A percentile compares a stretch with the other conserved stretches of the same genome.
These are phyloP conservation scores for Habrosyne pyritoides DNA, from an alignment of 2,888 invertebrate species.

Conservation along the genomic window DNA sequence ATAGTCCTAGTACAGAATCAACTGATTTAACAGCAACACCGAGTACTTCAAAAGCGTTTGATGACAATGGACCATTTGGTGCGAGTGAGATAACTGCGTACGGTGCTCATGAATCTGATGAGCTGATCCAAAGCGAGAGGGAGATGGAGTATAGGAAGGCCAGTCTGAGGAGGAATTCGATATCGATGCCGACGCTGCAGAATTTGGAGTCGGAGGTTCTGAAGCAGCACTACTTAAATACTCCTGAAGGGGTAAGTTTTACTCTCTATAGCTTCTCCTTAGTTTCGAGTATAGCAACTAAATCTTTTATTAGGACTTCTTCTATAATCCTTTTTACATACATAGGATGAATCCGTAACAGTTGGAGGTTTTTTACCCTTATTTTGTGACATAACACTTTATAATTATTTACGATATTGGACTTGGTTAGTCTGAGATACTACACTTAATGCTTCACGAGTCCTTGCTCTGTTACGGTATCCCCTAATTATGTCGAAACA, in stretches of 20 bases:
- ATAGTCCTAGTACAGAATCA: constrained; percentile 48
- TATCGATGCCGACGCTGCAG: constrained; percentile 89
- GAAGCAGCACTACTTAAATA: constrained; percentile 66
- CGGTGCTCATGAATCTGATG: constrained; percentile 58
- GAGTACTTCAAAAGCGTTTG: constrained; percentile 45
- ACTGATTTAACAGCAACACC: constrained; percentile 40
- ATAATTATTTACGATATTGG: too few species aligned
- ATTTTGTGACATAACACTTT: too few species aligned
- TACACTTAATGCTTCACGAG: too few species aligned
- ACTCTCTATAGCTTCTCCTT: background rate
- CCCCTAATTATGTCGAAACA: too few species aligned
- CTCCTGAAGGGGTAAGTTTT: constrained; percentile 63
- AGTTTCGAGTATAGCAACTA: background rate
- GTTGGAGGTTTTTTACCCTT: too few species aligned
- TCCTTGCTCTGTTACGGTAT: too few species aligned
- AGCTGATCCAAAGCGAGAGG: constrained; percentile 57
- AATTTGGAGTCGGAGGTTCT: constrained; percentile 85
- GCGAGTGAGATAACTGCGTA: constrained; percentile 58
- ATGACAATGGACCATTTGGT: constrained; percentile 35
- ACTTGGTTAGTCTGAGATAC: too few species aligned
- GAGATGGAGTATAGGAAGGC: constrained; percentile 55
- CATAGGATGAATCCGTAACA: too few species aligned
- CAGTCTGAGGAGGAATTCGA: constrained; percentile 86
- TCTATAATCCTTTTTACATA: too few species aligned
- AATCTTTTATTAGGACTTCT: too few species aligned